phyloP scores from a whole-genome alignment of 2,113 vertebrate genomes.

The Symphodus melops region DNA sequence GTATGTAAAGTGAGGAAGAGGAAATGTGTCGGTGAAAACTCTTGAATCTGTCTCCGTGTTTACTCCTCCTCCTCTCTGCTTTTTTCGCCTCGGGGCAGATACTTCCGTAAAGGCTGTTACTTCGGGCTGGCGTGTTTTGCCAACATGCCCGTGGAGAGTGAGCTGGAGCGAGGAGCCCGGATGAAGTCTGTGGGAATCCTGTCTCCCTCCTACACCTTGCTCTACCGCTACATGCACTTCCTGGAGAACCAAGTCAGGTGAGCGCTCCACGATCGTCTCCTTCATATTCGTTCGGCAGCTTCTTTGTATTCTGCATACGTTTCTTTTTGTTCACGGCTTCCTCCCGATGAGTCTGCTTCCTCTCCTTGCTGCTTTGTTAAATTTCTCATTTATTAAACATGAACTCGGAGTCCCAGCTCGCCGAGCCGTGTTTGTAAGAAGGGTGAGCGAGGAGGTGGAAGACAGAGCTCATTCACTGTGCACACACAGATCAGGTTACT shows the following conservation, averaged over 20 bases:
- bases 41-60: slow-evolving; percentile 11
- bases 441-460: slow-evolving; percentile 24
- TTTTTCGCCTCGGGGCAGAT: slow-evolving; percentile 78
- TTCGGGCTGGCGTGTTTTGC: slow-evolving; percentile 98
- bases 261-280: slow-evolving; percentile 27
- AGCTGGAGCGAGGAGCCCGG: slow-evolving; percentile 93
- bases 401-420: slow-evolving; percentile 48
- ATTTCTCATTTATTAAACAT: slow-evolving; percentile 74
- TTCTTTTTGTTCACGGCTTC: slow-evolving; percentile 14
- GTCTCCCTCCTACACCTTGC: slow-evolving; percentile 95
- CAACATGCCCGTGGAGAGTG: slow-evolving; percentile 98
- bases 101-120: slow-evolving; percentile 95
- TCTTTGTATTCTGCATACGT: not conserved
- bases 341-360: slow-evolving; percentile 12
- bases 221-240: slow-evolving; percentile 99
- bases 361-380: slow-evolving; percentile 41
- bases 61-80: not conserved
- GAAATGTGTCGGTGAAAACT: too few relatives aligned
- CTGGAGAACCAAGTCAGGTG: slow-evolving; percentile 98
- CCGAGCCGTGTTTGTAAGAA: slow-evolving; percentile 44
- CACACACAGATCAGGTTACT: slow-evolving; percentile 13
- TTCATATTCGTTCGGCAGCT: not conserved
- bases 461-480: slow-evolving; percentile 34
- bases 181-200: slow-evolving; percentile 99
- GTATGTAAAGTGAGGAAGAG: slow-evolving; percentile 79